Conservation (phyloP, 1,140 invertebrate genomes). For the Pectinophora gossypiella region DNA sequence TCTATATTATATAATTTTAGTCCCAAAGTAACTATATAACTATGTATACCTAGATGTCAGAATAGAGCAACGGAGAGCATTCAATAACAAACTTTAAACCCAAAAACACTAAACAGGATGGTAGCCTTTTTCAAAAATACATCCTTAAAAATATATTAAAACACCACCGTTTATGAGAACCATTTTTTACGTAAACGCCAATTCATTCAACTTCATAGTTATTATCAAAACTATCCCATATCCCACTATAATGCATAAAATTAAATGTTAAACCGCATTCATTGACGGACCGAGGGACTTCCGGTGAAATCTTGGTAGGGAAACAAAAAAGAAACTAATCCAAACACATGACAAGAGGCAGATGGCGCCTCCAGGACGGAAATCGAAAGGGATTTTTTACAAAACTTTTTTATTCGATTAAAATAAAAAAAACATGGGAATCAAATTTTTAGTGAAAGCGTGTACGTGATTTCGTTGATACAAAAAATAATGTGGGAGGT, state of each 20-base stretch:
- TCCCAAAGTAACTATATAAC: too few species aligned
- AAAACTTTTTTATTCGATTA: constrained; percentile 17
- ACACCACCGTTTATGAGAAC: too few species aligned
- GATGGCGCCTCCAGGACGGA: constrained; percentile 60
- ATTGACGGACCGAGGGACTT: constrained; percentile 32
- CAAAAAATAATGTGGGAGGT: constrained; percentile 14
- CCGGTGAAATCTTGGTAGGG: constrained; percentile 50
- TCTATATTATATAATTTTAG: too few species aligned
- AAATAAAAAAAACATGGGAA: constrained; percentile 56
- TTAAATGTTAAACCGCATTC: constrained; percentile 32
- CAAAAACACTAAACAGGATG: too few species aligned
- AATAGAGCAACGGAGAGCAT: too few species aligned
- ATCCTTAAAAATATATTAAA: too few species aligned
- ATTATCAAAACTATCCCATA: constrained; percentile 3
- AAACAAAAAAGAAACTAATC: constrained; percentile 44
- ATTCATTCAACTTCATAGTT: neutral
- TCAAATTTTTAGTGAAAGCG: constrained; percentile 53
- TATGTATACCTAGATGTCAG: too few species aligned
- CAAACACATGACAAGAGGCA: constrained; percentile 62
- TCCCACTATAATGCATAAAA: constrained; percentile 17
- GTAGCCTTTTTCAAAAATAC: too few species aligned
- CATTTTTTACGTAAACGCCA: too few species aligned
- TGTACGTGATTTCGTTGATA: constrained; percentile 25
- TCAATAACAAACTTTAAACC: too few species aligned
- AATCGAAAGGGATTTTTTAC: constrained; percentile 69